Percentiles rank a stretch among this genome's conserved stretches.
These are phyloP conservation scores for Xanthia icteritia DNA, from an alignment of 2,888 invertebrate species.

Conservation along the genomic window DNA sequence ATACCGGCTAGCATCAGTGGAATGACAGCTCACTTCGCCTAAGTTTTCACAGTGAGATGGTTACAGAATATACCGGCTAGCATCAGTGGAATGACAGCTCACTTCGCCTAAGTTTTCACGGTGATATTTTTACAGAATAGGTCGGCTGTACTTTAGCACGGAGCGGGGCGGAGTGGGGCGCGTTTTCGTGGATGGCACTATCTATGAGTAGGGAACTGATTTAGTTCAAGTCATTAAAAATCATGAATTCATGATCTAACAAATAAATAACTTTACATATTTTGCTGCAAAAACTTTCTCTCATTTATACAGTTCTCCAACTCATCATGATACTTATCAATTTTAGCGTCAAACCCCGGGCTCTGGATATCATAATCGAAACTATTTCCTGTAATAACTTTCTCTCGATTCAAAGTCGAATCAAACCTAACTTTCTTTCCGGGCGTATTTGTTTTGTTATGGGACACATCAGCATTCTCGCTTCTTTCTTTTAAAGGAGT, in stretches of 20 bases:
- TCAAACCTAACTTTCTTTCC: constrained; percentile 88
- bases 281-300: constrained; percentile 86
- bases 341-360: constrained; percentile 86
- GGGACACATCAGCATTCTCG: constrained; percentile 78
- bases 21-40: too few relatives aligned
- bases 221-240: neutral
- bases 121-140: too few relatives aligned
- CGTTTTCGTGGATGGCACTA: too few relatives aligned
- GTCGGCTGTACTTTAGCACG: too few relatives aligned
- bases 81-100: too few relatives aligned
- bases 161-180: too few relatives aligned
- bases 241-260: neutral
- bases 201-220: too few relatives aligned
- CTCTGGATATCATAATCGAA: constrained; percentile 86
- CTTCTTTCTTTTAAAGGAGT: constrained; percentile 82
- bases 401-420: constrained; percentile 87
- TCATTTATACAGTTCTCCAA: constrained; percentile 89
- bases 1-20: too few relatives aligned
- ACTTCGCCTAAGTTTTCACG: too few relatives aligned
- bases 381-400: constrained; percentile 87
- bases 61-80: too few relatives aligned
- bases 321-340: constrained; percentile 88
- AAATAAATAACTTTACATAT: constrained; percentile 75
- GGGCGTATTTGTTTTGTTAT: constrained; percentile 81
- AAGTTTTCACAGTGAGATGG: too few relatives aligned